phyloP scores from a whole-genome alignment of 2,113 vertebrate genomes.

The Myotis davidii region DNA sequence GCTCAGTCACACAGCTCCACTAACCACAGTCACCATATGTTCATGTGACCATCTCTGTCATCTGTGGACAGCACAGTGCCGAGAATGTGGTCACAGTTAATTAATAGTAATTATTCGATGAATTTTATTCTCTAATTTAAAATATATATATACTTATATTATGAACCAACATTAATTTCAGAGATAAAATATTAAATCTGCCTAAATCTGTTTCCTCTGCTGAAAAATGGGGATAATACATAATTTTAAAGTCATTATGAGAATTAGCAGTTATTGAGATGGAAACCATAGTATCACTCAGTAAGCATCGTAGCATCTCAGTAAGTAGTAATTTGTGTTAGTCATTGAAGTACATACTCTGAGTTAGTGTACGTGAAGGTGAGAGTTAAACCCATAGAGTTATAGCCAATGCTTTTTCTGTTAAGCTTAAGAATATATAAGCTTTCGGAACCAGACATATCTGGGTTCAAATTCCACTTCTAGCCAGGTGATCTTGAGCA shows the following conservation, averaged over 20 bases:
- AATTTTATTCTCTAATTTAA: background rate
- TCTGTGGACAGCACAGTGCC: background rate
- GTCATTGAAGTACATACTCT: background rate
- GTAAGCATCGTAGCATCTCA: background rate
- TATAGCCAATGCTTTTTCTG: background rate
- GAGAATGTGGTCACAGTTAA: background rate
- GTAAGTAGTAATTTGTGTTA: background rate
- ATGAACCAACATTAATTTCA: background rate
- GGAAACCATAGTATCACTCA: rapidly evolving
- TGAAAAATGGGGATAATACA: background rate
- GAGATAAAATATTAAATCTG: background rate
- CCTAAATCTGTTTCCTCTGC: background rate
- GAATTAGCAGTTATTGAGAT: background rate
- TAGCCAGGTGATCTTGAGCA: background rate
- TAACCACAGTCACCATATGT: background rate
- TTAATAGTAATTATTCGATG: background rate
- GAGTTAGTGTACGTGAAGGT: background rate
- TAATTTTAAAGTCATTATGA: background rate
- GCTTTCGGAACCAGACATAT: background rate
- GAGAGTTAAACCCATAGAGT: background rate
- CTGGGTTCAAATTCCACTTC: background rate
- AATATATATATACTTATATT: background rate
- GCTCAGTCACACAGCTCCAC: background rate
- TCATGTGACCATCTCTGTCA: background rate
- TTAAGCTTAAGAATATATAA: background rate